Evolutionary conservation across 92 coral and sea anemone genomes (phyloP), one percentile per base, ranked within the genome.

Genomic region (Heteractis magnifica): DNA sequence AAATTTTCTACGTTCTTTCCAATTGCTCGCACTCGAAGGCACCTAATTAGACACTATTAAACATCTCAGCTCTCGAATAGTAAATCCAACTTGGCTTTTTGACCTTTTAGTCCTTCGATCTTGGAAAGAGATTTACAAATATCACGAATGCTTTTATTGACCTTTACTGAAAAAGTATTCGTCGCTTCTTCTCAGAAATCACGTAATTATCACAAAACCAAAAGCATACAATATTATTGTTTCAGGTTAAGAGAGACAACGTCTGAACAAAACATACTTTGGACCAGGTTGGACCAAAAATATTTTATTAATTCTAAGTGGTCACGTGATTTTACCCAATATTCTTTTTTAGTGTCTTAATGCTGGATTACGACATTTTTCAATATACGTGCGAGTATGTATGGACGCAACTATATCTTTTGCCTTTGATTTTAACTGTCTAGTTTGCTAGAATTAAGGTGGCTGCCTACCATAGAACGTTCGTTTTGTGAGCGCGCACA

Each of bases 61-160:
- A 62, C 70, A 62, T 62, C 73, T 23, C 73, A 68, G 73, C 16
- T 68, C 49, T 8, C 13, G 9, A 53, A 8, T 53, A 8, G 58
- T 0, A 53, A 53, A 12, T 53, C 58, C 58, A 53, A 53, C 58
- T 12, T 26, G 73, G 73, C 73, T 68, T 68, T 65, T 68, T 68
- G 73, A 68, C 73, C 73, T 68, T 64, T 68, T 20, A 23, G 73
- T 68, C 23, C 49, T 68, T 20, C 73, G 73, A 68, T 68, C 73
- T 68, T 68, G 49, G 49, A 68, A 68, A 68, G 49, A 26, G 73
- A 68, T 68, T 68, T 68, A 68, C 49, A 26, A 68, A 68, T 68
- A n/a, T 68, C 73, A 68, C 49, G 26, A 26, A 68, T 68, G 26
- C 23, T 68, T 23, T n/a, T 21, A 2, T 20, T 68, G 73, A 68